Percentiles rank a stretch among this genome's conserved stretches.
Evolutionary conservation across 2,797 vertebrate genomes (phyloP).

Genomic region (Intellagama lesueurii): DNA sequence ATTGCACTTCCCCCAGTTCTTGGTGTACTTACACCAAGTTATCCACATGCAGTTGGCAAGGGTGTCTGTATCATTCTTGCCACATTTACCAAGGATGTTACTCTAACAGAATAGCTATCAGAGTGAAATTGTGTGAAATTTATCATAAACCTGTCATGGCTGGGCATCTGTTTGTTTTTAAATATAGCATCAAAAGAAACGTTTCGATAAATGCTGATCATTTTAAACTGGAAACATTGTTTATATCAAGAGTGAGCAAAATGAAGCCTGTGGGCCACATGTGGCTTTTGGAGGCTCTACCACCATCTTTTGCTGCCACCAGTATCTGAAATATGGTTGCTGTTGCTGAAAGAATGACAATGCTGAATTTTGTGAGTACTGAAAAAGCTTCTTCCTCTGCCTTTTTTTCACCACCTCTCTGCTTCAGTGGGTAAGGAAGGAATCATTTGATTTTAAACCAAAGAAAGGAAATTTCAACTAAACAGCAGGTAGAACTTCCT

Average conservation of each 20-base stretch:
- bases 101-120: not conserved
- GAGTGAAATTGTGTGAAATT: not conserved
- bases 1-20: not conserved
- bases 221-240: not conserved
- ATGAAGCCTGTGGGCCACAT: not conserved
- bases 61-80: not conserved
- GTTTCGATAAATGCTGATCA: not conserved
- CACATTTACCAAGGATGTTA: not conserved
- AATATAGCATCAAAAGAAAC: not conserved
- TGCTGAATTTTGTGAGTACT: too few species aligned
- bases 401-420: too few species aligned
- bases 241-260: not conserved
- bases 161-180: not conserved
- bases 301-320: too few species aligned
- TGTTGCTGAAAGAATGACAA: too few species aligned
- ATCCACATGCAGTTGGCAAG: not conserved
- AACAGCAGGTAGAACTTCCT: too few species aligned
- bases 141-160: not conserved
- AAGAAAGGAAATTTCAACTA: too few species aligned
- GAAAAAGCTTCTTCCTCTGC: too few species aligned
- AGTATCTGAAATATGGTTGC: too few species aligned
- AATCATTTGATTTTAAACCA: too few species aligned
- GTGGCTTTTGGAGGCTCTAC: not conserved
- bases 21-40: not conserved
- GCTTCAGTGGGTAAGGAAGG: too few species aligned